A percentile compares a stretch with the other conserved stretches of the same genome.
Conservation (phyloP, 2,888 invertebrate genomes). For the Lucinisca nassula region DNA sequence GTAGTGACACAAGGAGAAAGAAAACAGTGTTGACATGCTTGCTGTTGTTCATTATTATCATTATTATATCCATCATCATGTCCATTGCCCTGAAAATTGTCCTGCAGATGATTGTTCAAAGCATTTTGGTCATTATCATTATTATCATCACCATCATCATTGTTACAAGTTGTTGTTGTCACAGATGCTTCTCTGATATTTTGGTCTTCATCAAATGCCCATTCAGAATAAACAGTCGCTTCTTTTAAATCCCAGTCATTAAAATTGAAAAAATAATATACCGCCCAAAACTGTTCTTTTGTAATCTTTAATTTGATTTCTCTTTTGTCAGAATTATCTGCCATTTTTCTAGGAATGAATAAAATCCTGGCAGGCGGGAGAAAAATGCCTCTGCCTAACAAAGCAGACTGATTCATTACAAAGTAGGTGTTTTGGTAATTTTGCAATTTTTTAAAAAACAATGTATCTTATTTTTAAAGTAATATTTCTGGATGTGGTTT, state of each 20-base stretch:
- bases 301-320: background rate
- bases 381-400: too few relatives aligned
- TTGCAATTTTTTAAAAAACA: too few relatives aligned
- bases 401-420: too few relatives aligned
- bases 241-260: too few relatives aligned
- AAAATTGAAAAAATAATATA: background rate
- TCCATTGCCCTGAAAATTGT: background rate
- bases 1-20: background rate
- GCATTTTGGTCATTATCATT: background rate
- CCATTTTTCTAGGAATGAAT: too few relatives aligned
- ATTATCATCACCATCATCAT: background rate
- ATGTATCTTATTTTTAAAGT: too few relatives aligned
- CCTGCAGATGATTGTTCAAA: background rate
- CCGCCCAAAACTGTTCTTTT: background rate
- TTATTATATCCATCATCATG: background rate
- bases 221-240: background rate
- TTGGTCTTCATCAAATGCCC: background rate
- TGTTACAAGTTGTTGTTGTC: too few relatives aligned
- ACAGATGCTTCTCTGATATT: too few relatives aligned
- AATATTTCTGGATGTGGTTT: too few relatives aligned
- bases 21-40: background rate
- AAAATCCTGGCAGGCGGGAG: too few relatives aligned
- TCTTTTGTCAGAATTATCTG: background rate
- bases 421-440: too few relatives aligned
- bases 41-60: background rate